Evolutionary conservation across 1,140 invertebrate genomes (phyloP).

Genomic region (Zophobas morio): DNA sequence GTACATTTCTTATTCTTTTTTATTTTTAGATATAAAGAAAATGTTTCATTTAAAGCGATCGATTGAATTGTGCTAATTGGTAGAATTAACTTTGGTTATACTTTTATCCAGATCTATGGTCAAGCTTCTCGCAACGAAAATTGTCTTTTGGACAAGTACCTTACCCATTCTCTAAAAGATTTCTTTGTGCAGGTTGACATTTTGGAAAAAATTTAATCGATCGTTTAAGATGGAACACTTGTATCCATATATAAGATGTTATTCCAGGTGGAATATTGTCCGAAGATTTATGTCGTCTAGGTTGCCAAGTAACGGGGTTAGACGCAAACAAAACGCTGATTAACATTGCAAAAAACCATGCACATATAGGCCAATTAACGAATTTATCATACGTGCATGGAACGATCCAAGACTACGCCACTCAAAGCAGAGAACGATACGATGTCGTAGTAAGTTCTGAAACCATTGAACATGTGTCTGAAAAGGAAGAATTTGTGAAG

Average conservation of each 20-base stretch:
- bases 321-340: conserved; percentile 84
- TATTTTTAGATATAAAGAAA: not conserved
- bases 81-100: not conserved
- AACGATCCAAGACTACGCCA: conserved; percentile 74
- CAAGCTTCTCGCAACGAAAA: no score
- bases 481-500: conserved; percentile 84
- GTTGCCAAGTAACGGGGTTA: conserved; percentile 86
- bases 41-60: not conserved
- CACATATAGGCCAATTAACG: conserved; percentile 61
- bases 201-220: not conserved
- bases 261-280: conserved; percentile 61
- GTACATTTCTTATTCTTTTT: not conserved
- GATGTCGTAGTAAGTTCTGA: conserved; percentile 92
- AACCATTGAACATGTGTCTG: conserved; percentile 92
- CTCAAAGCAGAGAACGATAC: conserved; percentile 71
- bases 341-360: conserved; percentile 75
- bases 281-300: conserved; percentile 73
- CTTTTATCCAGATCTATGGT: no score
- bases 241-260: no score
- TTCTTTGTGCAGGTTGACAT: not conserved
- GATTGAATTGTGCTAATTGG: not conserved
- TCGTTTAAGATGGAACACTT: not conserved
- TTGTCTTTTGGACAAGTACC: no score
- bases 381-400: conserved; percentile 63
- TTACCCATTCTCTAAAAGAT: no score